phyloP scores from a whole-genome alignment of 1,140 invertebrate genomes.

The Drusus annulatus region DNA sequence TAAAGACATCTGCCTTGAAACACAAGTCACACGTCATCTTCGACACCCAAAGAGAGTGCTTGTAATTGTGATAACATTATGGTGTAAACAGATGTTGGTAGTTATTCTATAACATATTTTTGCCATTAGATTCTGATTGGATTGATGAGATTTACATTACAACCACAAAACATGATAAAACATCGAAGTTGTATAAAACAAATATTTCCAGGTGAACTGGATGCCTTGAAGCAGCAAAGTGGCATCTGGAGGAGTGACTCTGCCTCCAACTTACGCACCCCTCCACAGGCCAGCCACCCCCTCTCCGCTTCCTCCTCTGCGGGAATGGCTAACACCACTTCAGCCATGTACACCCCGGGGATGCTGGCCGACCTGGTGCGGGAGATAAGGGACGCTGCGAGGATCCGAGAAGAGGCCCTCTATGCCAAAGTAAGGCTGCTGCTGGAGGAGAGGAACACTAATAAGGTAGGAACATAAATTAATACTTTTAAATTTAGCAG shows the following conservation, averaged over 20 bases:
- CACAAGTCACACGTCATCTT: too few species aligned
- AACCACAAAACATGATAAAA: too few species aligned
- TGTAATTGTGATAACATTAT: too few species aligned
- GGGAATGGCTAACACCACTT: constrained; percentile 51
- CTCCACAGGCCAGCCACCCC: constrained; percentile 26
- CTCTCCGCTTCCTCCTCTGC: background rate
- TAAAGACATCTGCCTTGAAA: too few species aligned
- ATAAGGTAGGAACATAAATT: constrained; percentile 26
- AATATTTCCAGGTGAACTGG: constrained; percentile 62
- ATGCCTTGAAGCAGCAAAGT: constrained; percentile 50
- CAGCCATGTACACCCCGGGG: constrained; percentile 79
- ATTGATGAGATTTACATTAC: too few species aligned
- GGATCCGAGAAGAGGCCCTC: constrained; percentile 80
- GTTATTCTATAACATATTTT: too few species aligned
- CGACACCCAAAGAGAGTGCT: too few species aligned
- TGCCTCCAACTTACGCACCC: constrained; percentile 5
- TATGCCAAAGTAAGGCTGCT: constrained; percentile 65
- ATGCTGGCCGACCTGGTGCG: constrained; percentile 82
- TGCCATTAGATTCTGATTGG: too few species aligned
- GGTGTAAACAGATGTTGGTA: too few species aligned
- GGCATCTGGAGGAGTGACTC: constrained; percentile 51
- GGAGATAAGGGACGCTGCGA: constrained; percentile 82
- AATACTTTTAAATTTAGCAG: too few species aligned
- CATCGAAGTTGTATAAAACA: too few species aligned
- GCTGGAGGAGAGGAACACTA: constrained; percentile 62